Conservation (phyloP, 2,888 invertebrate genomes). For the Tyria jacobaeae region DNA sequence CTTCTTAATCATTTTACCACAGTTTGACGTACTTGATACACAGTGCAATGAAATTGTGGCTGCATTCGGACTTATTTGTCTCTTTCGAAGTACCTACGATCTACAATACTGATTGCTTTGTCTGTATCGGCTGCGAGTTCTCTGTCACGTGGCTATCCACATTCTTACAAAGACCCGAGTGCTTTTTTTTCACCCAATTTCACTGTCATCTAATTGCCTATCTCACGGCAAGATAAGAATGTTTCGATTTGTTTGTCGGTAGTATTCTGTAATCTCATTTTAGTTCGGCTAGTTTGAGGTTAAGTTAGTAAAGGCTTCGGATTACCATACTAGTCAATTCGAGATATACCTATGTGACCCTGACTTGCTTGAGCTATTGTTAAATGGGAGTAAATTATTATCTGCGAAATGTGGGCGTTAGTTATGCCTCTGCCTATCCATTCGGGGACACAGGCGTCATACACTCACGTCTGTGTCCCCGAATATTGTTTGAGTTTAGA, state of each 20-base stretch:
- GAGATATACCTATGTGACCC: no score
- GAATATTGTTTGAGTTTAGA: not conserved
- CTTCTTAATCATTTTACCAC: not conserved
- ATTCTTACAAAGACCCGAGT: not conserved
- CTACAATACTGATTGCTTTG: conserved; percentile 1
- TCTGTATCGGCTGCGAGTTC: not conserved
- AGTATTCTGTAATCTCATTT: not conserved
- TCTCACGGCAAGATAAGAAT: not conserved
- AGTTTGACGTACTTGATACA: not conserved
- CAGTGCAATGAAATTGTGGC: not conserved
- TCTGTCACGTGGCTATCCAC: conserved; percentile 10
- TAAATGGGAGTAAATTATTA: no score
- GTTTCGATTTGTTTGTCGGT: not conserved
- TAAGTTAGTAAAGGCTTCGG: no score
- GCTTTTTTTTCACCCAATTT: not conserved
- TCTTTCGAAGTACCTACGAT: not conserved
- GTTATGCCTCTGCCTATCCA: no score
- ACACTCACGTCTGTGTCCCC: no score
- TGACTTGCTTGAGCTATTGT: no score
- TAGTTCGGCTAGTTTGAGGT: not conserved
- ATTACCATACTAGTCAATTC: no score
- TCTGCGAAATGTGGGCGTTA: no score
- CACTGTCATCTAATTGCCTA: conserved; percentile 2
- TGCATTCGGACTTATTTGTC: conserved; percentile 1
- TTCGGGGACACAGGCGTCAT: no score